These are phyloP conservation scores for Bradysia coprophila DNA, from an alignment of 1,140 invertebrate genomes.

Conservation along the genomic window DNA sequence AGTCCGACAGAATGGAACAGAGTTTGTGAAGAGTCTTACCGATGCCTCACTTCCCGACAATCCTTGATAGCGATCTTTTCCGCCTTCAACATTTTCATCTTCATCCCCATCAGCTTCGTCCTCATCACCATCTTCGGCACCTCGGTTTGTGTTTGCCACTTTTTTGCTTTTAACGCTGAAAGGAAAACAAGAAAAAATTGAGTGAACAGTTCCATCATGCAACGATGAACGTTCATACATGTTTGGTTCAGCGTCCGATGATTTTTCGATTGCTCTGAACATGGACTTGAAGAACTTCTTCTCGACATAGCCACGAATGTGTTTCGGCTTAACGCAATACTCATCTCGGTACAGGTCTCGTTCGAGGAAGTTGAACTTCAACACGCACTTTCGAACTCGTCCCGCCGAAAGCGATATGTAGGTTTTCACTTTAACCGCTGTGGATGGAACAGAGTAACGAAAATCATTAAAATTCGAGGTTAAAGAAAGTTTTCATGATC, in stretches of 20 bases:
- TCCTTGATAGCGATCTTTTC: too few species aligned
- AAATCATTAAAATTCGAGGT: not conserved
- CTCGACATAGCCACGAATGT: constrained; percentile 48
- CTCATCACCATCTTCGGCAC: constrained; percentile 11
- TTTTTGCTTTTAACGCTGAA: too few species aligned
- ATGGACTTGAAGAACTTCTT: constrained; percentile 40
- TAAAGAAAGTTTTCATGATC: not conserved
- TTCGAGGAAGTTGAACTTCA: constrained; percentile 56
- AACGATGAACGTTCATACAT: constrained; percentile 22
- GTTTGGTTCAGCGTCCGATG: constrained; percentile 9
- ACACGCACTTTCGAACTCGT: constrained; percentile 31
- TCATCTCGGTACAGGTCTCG: constrained; percentile 47
- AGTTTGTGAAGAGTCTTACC: too few species aligned
- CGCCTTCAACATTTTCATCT: constrained; percentile 9
- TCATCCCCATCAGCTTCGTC: constrained; percentile 19
- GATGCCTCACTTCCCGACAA: too few species aligned
- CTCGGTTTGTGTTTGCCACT: constrained; percentile 11
- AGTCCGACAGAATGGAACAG: too few species aligned
- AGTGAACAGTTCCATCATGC: constrained; percentile 7
- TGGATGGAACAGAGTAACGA: not conserved
- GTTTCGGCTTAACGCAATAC: constrained; percentile 44
- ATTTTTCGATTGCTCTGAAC: constrained; percentile 33
- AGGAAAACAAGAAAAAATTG: not conserved
- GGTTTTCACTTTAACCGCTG: constrained; percentile 38
- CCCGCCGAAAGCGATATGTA: constrained; percentile 32